These are phyloP conservation scores for Limonius californicus DNA, from an alignment of 1,140 invertebrate species.

Conservation along the genomic window DNA sequence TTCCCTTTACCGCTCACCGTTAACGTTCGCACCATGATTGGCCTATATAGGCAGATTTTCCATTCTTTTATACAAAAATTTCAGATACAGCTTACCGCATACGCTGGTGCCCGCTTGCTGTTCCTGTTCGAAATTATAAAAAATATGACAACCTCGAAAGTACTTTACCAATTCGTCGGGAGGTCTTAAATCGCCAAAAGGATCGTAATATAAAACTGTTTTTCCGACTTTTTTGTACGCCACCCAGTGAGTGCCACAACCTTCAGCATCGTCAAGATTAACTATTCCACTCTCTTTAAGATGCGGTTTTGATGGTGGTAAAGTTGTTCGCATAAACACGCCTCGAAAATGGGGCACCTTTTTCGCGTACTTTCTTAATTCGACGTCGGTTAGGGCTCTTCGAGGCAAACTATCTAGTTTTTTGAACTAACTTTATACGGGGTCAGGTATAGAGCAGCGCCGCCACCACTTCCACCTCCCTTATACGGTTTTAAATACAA, in stretches of 20 bases:
- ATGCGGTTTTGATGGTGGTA: background rate
- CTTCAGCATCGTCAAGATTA: constrained; percentile 7
- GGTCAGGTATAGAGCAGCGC: constrained; percentile 11
- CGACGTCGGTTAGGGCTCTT: constrained; percentile 12
- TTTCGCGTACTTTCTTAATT: constrained; percentile 12
- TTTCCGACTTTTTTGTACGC: background rate
- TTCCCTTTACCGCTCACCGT: constrained; percentile 9
- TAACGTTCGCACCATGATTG: constrained; percentile 16
- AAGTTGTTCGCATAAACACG: background rate
- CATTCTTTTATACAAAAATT: background rate
- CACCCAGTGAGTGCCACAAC: constrained; percentile 16
- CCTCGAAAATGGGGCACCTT: constrained; percentile 17
- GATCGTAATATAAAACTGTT: constrained; percentile 14
- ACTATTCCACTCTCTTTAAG: constrained; percentile 8
- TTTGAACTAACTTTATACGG: constrained; percentile 5
- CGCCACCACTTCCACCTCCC: background rate
- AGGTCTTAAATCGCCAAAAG: constrained; percentile 18
- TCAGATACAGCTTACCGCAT: background rate
- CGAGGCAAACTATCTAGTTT: background rate
- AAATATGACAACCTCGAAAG: background rate
- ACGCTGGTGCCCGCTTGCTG: no score
- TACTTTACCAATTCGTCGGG: constrained; percentile 16
- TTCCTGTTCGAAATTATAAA: no score
- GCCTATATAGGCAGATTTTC: background rate
- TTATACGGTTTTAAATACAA: constrained; percentile 34